Conservation (phyloP, 2,797 vertebrate genomes). For the Netta rufina region DNA sequence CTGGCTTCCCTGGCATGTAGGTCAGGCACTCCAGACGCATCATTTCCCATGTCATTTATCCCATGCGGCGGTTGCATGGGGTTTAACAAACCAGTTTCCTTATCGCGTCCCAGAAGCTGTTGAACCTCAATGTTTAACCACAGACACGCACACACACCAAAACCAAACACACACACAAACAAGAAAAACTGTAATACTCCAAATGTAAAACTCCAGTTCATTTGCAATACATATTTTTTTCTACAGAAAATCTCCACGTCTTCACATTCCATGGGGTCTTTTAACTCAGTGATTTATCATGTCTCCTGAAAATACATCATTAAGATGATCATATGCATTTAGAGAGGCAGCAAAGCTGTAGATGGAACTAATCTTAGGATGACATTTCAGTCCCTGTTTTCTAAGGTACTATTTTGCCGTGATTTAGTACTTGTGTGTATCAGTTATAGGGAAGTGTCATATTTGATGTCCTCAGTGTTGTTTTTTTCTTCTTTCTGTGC, state of each 20-base stretch:
- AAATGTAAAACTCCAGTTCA: not conserved
- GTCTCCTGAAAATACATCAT: slow-evolving; percentile 31
- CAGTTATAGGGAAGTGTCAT: slow-evolving; percentile 28
- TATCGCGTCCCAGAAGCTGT: not conserved
- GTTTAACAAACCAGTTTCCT: not conserved
- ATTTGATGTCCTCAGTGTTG: slow-evolving; percentile 40
- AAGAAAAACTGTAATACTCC: not conserved
- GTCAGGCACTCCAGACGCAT: not conserved
- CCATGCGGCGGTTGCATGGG: not conserved
- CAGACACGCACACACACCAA: not conserved
- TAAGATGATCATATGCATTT: slow-evolving; percentile 2
- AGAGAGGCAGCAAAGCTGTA: slow-evolving; percentile 25
- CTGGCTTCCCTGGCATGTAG: not conserved
- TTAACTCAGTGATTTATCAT: slow-evolving; percentile 21
- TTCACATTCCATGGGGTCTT: slow-evolving; percentile 11
- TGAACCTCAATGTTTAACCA: not conserved
- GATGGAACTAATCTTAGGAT: not conserved
- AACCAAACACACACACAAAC: not conserved
- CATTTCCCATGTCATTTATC: not conserved
- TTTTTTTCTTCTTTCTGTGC: slow-evolving; percentile 45
- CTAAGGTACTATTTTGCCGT: slow-evolving; percentile 9
- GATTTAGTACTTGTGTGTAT: slow-evolving; percentile 23
- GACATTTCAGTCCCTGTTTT: slow-evolving; percentile 43
- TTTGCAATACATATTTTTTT: not conserved
- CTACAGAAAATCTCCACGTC: not conserved